Percentiles rank a stretch among this genome's conserved stretches.
phyloP scores from a whole-genome alignment of 2,797 vertebrate genomes.

The Lophura swinhoii region DNA sequence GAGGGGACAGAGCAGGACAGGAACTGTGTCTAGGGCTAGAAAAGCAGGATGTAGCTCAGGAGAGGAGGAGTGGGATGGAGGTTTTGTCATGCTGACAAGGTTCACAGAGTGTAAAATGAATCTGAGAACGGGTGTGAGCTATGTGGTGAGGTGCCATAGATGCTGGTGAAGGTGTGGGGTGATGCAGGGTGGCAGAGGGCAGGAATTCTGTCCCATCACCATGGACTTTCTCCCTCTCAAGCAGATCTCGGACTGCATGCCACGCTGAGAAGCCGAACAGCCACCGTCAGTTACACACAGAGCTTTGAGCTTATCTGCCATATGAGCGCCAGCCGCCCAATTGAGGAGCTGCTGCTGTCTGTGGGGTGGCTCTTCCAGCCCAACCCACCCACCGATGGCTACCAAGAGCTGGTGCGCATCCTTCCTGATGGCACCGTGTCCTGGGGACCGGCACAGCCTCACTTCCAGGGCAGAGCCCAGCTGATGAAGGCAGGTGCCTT shows the following conservation, averaged over 20 bases:
- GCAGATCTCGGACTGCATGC: constrained; percentile 60
- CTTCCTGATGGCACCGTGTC: constrained; percentile 4
- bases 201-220: not conserved
- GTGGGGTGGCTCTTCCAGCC: constrained; percentile 75
- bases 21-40: not conserved
- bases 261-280: constrained; percentile 56
- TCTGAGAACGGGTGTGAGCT: not conserved
- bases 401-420: constrained; percentile 25
- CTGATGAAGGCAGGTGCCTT: not conserved
- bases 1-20: accelerated
- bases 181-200: not conserved
- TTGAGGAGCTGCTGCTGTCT: not conserved
- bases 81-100: not conserved
- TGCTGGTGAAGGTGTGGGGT: accelerated
- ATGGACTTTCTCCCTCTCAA: not conserved
- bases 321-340: not conserved
- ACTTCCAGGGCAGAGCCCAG: constrained; percentile 66
- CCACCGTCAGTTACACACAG: not conserved
- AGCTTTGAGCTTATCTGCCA: constrained; percentile 69
- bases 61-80: not conserved
- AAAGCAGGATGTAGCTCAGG: accelerated
- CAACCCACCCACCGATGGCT: accelerated
- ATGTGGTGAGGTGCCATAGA: not conserved
- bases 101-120: not conserved
- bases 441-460: constrained; percentile 40